phyloP scores from a whole-genome alignment of 1,140 invertebrate species.

The Drosophila repletoides region DNA sequence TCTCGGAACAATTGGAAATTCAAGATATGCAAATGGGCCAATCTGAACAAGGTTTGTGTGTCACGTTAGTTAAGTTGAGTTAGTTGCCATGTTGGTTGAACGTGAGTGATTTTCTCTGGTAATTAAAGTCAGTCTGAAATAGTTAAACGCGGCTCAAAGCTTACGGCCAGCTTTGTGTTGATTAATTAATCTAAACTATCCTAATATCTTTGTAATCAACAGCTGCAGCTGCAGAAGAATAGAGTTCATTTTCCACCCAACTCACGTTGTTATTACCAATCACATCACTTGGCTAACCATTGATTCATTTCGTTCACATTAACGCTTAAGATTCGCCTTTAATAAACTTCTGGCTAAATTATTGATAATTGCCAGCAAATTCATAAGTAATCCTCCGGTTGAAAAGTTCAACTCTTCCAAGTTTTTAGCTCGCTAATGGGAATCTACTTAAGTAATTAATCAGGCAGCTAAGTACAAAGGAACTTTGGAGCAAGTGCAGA shows the following conservation, averaged over 20 bases:
- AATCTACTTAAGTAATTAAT: slow-evolving; percentile 8
- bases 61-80: slow-evolving; percentile 12
- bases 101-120: slow-evolving; percentile 31
- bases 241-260: slow-evolving; percentile 42
- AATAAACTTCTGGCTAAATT: not conserved
- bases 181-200: no score
- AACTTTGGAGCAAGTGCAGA: not conserved
- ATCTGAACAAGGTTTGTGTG: slow-evolving; percentile 27
- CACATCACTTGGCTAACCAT: slow-evolving; percentile 29
- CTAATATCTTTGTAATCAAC: no score
- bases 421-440: not conserved
- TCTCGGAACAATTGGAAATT: slow-evolving; percentile 1
- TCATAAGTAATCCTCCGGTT: not conserved
- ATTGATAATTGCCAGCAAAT: not conserved
- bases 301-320: slow-evolving; percentile 44
- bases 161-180: no score
- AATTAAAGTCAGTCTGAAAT: slow-evolving; percentile 37
- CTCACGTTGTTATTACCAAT: slow-evolving; percentile 50
- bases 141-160: not conserved
- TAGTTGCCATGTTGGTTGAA: slow-evolving; percentile 38
- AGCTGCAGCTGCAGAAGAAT: slow-evolving; percentile 35
- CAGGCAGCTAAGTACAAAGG: not conserved
- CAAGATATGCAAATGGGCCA: slow-evolving; percentile 53
- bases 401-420: not conserved
- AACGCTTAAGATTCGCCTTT: slow-evolving; percentile 19